Evolutionary conservation across 2,888 invertebrate species (phyloP).

Genomic region (Pseudanteris insignis): DNA sequence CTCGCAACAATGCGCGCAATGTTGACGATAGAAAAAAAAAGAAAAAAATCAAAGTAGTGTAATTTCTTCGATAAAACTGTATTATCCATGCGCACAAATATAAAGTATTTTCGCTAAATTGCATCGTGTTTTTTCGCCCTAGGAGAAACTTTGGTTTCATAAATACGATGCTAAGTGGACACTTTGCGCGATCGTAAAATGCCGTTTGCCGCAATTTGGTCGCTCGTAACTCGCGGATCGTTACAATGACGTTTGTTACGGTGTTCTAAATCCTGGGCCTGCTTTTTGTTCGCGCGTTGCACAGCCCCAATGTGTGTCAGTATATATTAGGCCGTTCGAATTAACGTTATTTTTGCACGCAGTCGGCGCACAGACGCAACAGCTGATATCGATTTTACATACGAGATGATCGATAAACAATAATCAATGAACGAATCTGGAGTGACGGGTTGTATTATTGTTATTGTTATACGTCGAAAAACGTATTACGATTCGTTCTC

Average conservation of each 20-base stretch:
- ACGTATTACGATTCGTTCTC: background rate
- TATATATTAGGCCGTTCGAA: constrained; percentile 15
- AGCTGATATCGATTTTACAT: too few species aligned
- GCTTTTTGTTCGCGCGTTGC: constrained; percentile 10
- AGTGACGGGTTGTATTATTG: too few species aligned
- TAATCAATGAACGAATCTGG: too few species aligned
- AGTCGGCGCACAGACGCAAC: too few species aligned
- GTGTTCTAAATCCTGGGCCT: constrained; percentile 17
- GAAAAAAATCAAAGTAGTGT: too few species aligned
- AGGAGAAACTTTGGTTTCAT: background rate
- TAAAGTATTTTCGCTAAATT: too few species aligned
- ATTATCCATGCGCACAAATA: too few species aligned
- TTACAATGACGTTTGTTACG: constrained; percentile 12
- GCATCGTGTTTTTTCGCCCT: background rate
- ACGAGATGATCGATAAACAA: too few species aligned
- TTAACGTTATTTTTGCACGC: too few species aligned
- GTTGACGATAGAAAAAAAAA: too few species aligned
- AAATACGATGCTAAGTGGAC: constrained; percentile 7
- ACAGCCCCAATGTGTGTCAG: constrained; percentile 20
- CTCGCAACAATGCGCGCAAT: too few species aligned
- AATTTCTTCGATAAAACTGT: too few species aligned
- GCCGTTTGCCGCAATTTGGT: constrained; percentile 7
- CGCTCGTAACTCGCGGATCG: constrained; percentile 15
- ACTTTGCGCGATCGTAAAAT: constrained; percentile 10
- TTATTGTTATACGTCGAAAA: constrained; percentile 5